Conservation (phyloP, 64 coral and sea anemone genomes). For the Exaiptasia diaphana region DNA sequence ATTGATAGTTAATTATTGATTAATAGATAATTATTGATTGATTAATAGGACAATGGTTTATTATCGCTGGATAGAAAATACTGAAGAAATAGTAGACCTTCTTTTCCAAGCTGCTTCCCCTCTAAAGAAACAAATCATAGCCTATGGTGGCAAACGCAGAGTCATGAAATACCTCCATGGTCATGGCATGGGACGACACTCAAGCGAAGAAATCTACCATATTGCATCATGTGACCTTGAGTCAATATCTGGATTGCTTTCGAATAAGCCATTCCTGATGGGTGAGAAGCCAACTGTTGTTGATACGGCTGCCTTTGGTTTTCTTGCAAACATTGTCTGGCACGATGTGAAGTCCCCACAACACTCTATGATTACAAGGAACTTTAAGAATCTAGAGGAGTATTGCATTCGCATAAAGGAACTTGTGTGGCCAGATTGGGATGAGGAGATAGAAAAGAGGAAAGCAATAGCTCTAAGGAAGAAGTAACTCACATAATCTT, state of each 20-base stretch:
- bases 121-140: slow-evolving; percentile 2
- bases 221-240: slow-evolving; percentile 47
- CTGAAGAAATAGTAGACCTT: neutral
- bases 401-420: slow-evolving; percentile 69
- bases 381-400: slow-evolving; percentile 55
- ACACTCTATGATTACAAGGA: slow-evolving; percentile 23
- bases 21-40: too few species aligned
- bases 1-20: too few species aligned
- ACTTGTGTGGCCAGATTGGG: slow-evolving; percentile 65
- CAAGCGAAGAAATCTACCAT: slow-evolving; percentile 49
- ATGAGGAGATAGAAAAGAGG: slow-evolving; percentile 23
- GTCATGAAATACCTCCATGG: slow-evolving; percentile 21
- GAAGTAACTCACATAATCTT: neutral
- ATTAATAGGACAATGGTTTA: slow-evolving; percentile 65
- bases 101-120: slow-evolving; percentile 30
- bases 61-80: slow-evolving; percentile 62
- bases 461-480: neutral
- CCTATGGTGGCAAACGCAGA: neutral
- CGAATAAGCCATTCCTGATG: slow-evolving; percentile 54
- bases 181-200: slow-evolving; percentile 70
- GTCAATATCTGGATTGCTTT: slow-evolving; percentile 47
- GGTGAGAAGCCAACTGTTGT: slow-evolving; percentile 52
- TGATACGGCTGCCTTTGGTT: slow-evolving; percentile 74
- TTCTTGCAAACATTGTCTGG: slow-evolving; percentile 61
- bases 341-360: slow-evolving; percentile 56